Percentiles rank a stretch among this genome's conserved stretches.
Conservation (phyloP, 2,888 invertebrate genomes). For the Rugalucina vietnamica region DNA sequence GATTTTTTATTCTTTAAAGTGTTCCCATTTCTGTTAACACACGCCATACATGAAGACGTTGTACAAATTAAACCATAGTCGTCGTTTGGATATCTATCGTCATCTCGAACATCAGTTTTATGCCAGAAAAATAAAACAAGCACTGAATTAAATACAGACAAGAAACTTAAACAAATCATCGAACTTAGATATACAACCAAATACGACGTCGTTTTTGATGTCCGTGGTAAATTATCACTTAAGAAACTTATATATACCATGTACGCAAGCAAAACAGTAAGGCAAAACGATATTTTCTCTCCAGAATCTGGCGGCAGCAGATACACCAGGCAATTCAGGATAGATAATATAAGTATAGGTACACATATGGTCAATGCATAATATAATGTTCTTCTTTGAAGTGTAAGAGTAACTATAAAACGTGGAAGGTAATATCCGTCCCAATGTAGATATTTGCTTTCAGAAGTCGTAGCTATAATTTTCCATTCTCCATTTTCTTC, state of each 20-base stretch:
- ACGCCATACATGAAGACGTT: no score
- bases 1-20: no score
- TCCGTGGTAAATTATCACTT: background rate
- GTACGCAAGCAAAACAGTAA: background rate
- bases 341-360: background rate
- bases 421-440: background rate
- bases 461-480: background rate
- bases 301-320: background rate
- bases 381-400: background rate
- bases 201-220: background rate
- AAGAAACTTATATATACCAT: background rate
- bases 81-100: no score
- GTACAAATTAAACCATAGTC: no score
- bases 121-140: background rate
- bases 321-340: background rate
- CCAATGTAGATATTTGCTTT: background rate
- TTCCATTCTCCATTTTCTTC: background rate
- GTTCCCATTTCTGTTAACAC: no score
- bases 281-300: background rate
- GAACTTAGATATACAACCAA: background rate
- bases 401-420: background rate
- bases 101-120: background rate
- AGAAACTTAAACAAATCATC: background rate
- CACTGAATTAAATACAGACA: background rate
- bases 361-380: background rate